Evolutionary conservation across 2,888 invertebrate genomes (phyloP).

Genomic region (Stegophylla sp.): DNA sequence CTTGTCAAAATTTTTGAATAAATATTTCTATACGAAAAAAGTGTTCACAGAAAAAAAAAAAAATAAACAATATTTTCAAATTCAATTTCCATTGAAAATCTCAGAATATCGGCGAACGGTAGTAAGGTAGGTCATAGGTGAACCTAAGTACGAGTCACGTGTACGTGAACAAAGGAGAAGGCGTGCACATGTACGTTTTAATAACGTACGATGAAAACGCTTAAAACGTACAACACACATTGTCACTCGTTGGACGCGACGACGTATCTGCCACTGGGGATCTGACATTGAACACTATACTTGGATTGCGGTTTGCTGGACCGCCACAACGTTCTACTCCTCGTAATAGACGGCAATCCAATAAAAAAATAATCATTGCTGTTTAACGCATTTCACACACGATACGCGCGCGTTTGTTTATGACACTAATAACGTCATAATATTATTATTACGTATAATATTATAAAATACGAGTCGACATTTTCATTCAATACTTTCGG

Average conservation of each 20-base stretch:
- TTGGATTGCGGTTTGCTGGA: slow-evolving; percentile 25
- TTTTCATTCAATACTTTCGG: slow-evolving; percentile 14
- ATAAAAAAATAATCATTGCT: slow-evolving; percentile 33
- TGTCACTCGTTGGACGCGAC: too few species aligned
- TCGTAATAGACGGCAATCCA: not conserved
- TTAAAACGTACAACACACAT: not conserved
- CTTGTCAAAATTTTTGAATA: too few species aligned
- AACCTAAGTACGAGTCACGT: slow-evolving; percentile 10
- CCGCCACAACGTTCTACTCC: slow-evolving; percentile 37
- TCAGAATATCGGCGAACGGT: not conserved
- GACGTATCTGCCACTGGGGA: not conserved
- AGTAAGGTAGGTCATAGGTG: not conserved
- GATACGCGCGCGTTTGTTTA: not conserved
- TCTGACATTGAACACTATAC: slow-evolving; percentile 37
- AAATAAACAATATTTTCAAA: too few species aligned
- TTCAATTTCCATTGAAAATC: too few species aligned
- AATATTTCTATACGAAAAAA: too few species aligned
- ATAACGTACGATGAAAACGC: not conserved
- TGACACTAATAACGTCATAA: not conserved
- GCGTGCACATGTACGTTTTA: not conserved
- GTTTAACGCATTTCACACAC: not conserved
- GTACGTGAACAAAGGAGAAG: not conserved
- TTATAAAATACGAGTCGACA: not conserved
- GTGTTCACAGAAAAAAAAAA: too few species aligned
- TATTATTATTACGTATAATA: too few species aligned